phyloP scores from a whole-genome alignment of 2,888 invertebrate species.

The Petrolisthes manimaculis region DNA sequence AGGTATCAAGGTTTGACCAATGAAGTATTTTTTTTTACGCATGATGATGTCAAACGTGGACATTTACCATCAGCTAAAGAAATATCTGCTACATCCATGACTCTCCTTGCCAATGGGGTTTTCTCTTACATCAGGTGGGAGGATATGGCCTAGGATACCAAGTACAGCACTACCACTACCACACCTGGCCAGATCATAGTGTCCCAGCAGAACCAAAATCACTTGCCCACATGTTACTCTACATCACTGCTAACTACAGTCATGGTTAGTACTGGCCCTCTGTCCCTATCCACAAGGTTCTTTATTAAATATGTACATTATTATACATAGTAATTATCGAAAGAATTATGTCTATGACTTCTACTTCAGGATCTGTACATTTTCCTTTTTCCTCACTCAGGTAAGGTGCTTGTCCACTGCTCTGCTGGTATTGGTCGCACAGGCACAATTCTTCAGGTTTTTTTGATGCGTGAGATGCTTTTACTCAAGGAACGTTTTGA shows the following conservation, averaged over 20 bases:
- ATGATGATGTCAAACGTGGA: too few species aligned
- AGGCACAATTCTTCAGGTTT: conserved; percentile 55
- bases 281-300: too few species aligned
- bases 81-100: too few species aligned
- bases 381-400: background rate
- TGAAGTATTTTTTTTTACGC: too few species aligned
- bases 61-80: too few species aligned
- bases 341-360: background rate
- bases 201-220: background rate
- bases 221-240: background rate
- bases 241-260: background rate
- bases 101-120: too few species aligned
- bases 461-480: conserved; percentile 47
- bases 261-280: background rate
- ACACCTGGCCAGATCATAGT: background rate
- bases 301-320: background rate
- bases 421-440: conserved; percentile 62
- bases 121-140: too few species aligned
- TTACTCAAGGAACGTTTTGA: conserved; percentile 6
- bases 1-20: too few species aligned
- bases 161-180: background rate
- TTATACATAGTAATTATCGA: background rate
- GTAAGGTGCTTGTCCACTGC: conserved; percentile 57
- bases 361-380: background rate
- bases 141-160: too few species aligned